Conservation (phyloP, 2,113 vertebrate genomes). For the Glaucomys volans region DNA sequence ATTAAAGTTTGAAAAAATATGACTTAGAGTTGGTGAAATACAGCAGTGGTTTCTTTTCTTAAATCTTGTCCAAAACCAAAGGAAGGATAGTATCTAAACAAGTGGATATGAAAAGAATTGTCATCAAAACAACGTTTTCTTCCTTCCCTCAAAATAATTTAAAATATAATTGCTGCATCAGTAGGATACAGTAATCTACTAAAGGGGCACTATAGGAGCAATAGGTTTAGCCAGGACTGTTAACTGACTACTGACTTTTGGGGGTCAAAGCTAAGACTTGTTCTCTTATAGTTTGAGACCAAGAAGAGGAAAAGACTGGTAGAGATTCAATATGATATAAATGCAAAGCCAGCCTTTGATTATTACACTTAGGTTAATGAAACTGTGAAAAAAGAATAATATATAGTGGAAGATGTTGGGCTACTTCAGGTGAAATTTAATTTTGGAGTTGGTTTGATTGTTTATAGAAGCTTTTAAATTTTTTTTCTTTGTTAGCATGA, state of each 20-base stretch:
- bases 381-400: background rate
- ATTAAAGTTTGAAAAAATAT: background rate
- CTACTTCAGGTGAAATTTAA: background rate
- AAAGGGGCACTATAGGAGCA: background rate
- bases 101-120: constrained; percentile 13
- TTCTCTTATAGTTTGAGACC: background rate
- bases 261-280: background rate
- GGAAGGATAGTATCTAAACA: background rate
- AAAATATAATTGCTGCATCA: background rate
- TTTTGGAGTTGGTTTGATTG: background rate
- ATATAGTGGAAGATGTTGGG: background rate
- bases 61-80: background rate
- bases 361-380: background rate
- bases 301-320: background rate
- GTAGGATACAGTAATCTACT: background rate
- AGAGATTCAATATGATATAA: background rate
- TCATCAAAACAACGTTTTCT: background rate
- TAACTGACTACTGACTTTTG: background rate
- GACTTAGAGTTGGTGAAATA: background rate
- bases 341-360: background rate
- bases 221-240: background rate
- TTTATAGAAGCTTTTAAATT: background rate
- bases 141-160: background rate
- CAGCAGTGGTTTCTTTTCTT: background rate
- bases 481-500: background rate